Evolutionary conservation across 2,113 vertebrate genomes (phyloP).

Genomic region (Circaetus gallicus): DNA sequence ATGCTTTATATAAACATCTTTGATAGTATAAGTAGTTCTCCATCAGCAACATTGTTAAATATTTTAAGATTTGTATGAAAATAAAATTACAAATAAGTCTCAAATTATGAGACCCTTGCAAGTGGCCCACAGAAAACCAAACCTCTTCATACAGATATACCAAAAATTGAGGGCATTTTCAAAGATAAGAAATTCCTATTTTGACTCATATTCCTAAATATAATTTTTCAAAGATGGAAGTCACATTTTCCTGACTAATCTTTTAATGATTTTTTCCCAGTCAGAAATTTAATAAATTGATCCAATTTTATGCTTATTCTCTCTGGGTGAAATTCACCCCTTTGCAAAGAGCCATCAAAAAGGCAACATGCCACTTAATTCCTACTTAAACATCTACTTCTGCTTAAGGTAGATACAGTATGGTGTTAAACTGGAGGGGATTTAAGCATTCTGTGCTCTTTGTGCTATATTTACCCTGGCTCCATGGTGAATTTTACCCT

Average conservation of each 20-base stretch:
- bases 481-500: background rate
- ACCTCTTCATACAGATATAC: background rate
- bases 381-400: background rate
- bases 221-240: background rate
- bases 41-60: background rate
- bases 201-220: background rate
- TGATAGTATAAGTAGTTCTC: slow-evolving; percentile 7
- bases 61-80: background rate
- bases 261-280: background rate
- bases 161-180: background rate
- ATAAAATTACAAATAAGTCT: background rate
- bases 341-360: background rate
- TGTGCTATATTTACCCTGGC: background rate
- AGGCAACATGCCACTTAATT: background rate
- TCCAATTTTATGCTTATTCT: background rate
- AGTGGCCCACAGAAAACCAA: background rate
- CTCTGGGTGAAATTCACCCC: fast-evolving
- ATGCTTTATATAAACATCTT: slow-evolving; percentile 31
- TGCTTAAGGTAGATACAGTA: background rate
- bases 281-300: background rate
- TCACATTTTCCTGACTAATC: background rate
- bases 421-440: background rate
- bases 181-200: background rate
- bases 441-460: background rate
- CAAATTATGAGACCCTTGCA: background rate